A percentile compares a stretch with the other conserved stretches of the same genome.
These are phyloP conservation scores for Polymixis flavicincta DNA, from an alignment of 2,888 invertebrate species.

Conservation along the genomic window DNA sequence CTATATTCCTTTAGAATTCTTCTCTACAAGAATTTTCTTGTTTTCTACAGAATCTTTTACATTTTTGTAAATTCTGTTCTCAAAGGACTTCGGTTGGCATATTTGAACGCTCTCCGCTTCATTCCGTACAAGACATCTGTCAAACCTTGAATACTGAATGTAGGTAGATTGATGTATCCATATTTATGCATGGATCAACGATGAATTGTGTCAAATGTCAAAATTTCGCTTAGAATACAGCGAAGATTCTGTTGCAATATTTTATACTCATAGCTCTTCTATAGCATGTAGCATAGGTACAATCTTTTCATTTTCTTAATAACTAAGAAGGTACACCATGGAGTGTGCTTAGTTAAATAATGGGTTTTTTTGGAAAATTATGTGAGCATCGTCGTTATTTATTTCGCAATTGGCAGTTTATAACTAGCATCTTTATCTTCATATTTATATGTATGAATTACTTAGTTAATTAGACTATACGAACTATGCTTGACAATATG, in stretches of 20 bases:
- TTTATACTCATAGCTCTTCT: background rate
- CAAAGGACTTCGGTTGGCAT: conserved; percentile 27
- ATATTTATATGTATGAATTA: background rate
- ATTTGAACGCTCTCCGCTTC: conserved; percentile 28
- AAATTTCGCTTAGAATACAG: background rate
- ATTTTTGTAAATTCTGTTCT: conserved; percentile 32
- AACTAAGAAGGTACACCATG: background rate
- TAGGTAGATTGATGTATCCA: conserved; percentile 19
- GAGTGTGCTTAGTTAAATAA: background rate
- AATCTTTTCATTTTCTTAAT: background rate
- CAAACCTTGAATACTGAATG: conserved; percentile 42
- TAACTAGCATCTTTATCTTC: background rate
- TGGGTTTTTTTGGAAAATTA: background rate
- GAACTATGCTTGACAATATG: too few relatives aligned
- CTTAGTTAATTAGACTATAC: background rate
- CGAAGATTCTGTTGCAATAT: background rate
- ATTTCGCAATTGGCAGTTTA: too few relatives aligned
- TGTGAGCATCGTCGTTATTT: background rate
- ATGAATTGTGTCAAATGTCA: conserved; percentile 34
- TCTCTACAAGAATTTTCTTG: background rate
- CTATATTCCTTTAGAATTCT: conserved; percentile 3
- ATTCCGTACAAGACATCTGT: conserved; percentile 36
- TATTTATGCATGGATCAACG: conserved; percentile 16
- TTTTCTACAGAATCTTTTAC: conserved; percentile 14
- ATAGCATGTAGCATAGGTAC: background rate